Base-by-base conservation (phyloP, 2,113 vertebrate species). In the Bolborhynchus lineola region DNA sequence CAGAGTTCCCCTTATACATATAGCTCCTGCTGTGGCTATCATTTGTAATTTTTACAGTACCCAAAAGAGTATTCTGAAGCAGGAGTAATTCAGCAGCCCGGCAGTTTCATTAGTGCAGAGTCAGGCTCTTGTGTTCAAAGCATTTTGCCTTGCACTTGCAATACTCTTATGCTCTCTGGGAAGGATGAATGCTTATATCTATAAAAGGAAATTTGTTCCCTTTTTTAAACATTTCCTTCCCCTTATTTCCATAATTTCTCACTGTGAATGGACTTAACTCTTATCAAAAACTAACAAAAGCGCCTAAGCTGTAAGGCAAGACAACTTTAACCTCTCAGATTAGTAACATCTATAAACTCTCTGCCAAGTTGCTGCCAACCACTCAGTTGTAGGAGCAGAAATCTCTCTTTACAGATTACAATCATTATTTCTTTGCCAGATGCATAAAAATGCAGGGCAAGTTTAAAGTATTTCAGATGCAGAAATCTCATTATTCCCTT, bases 101-200 rank as follows among this genome's bases (percentile, higher is more conserved):
- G 69, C 52, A 79, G 80, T 96, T 97, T 95, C 92, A 97, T 94
- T 95, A 96, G 89, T 97, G 96, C 96, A 95, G 84, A 97, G 91
- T 97, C 95, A 97, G 95, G 31, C 44, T 95, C 77, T 50, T 65
- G 50, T 65, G 62, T 91, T 96, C 81, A 94, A 94, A 70, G 71
- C 33, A 60, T 94, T 96, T 93, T 96, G 76, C 86, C 55, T 95
- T 78, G 52, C 68, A 63, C 50, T 97, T 93, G 50, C 92, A 92
- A 65, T 21, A 82, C 28, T 83, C 67, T 75, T 67, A 77, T 92
- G 60, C 67, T 96, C 64, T 95, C 23, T 79, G 44, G 42, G 21
- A 24, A 71, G 79, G 77, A 84, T 92, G 88, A 96, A 96, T 87
- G n/a, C 52, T 94, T 89, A 44, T 63, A 69, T 19, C 44, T 75